Conservation (phyloP, 2,113 vertebrate genomes). For the Girardinichthys multiradiatus region DNA sequence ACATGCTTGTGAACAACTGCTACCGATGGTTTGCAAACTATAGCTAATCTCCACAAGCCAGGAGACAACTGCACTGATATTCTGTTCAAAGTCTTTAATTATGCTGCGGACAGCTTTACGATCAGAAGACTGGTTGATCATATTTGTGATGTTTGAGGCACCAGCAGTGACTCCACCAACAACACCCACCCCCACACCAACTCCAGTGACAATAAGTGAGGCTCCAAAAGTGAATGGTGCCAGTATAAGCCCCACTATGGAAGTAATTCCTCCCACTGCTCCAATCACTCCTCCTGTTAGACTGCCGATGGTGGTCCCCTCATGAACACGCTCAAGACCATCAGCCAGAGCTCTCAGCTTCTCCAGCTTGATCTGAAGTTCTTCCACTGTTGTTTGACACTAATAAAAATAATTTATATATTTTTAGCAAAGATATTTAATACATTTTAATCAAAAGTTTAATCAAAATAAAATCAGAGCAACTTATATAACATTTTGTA, state of each 20-base stretch:
- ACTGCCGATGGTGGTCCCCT: slow-evolving; percentile 4
- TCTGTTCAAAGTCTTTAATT: slow-evolving; percentile 39
- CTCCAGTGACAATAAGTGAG: slow-evolving; percentile 34
- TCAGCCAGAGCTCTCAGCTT: neutral
- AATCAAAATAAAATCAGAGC: too few species aligned
- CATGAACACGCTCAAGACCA: slow-evolving; percentile 7
- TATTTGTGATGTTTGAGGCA: slow-evolving; percentile 59
- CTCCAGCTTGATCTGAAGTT: neutral
- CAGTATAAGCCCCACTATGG: slow-evolving; percentile 27
- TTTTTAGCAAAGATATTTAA: too few species aligned
- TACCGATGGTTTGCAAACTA: neutral
- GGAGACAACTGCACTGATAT: slow-evolving; percentile 13
- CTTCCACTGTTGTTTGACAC: neutral
- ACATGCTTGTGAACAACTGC: fast-evolving
- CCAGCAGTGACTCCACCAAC: slow-evolving; percentile 34
- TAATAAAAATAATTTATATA: neutral
- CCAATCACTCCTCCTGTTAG: slow-evolving; percentile 34
- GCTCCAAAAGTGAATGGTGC: slow-evolving; percentile 34
- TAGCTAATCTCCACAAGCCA: slow-evolving; percentile 13
- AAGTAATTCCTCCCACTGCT: slow-evolving; percentile 19
- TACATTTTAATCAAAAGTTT: too few species aligned
- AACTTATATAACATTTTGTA: too few species aligned
- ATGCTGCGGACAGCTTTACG: slow-evolving; percentile 35
- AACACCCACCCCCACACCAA: slow-evolving; percentile 11
- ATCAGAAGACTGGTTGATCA: slow-evolving; percentile 50